Conservation (phyloP, 2,113 vertebrate species). For the Percopsis transmontana region DNA sequence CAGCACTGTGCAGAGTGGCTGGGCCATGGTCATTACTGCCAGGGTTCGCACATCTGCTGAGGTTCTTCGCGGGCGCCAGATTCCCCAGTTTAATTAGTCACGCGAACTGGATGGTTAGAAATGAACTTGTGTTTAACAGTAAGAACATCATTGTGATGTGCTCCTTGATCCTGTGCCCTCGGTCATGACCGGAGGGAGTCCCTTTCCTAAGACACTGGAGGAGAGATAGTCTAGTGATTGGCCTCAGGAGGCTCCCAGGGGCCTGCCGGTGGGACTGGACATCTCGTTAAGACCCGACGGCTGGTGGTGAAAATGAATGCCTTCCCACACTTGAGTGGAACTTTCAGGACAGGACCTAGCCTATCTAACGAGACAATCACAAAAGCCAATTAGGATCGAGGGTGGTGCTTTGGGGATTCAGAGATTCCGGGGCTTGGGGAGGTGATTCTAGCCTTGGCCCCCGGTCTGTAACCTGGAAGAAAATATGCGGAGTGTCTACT, state of each 20-base stretch:
- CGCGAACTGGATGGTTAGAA: slow-evolving; percentile 37
- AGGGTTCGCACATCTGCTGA: slow-evolving; percentile 37
- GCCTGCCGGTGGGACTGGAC: slow-evolving; percentile 57
- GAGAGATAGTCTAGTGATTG: slow-evolving; percentile 68
- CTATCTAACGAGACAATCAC: slow-evolving; percentile 79
- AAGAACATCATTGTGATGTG: slow-evolving; percentile 49
- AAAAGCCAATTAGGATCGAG: slow-evolving; percentile 78
- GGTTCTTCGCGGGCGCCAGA: slow-evolving; percentile 22
- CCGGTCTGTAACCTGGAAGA: slow-evolving; percentile 56
- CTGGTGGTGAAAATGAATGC: slow-evolving; percentile 68
- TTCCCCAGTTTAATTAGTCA: slow-evolving; percentile 62
- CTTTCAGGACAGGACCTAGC: slow-evolving; percentile 66
- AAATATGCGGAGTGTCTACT: slow-evolving; percentile 56
- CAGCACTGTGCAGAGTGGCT: slow-evolving; percentile 9
- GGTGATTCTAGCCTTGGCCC: slow-evolving; percentile 63
- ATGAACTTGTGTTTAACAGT: slow-evolving; percentile 60
- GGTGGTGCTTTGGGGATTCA: slow-evolving; percentile 68
- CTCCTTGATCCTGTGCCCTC: slow-evolving; percentile 58
- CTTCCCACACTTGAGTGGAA: slow-evolving; percentile 62
- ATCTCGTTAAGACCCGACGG: slow-evolving; percentile 73
- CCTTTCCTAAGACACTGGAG: slow-evolving; percentile 49
- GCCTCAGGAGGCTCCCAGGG: slow-evolving; percentile 69
- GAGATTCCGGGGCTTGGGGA: slow-evolving; percentile 62
- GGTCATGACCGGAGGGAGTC: slow-evolving; percentile 56
- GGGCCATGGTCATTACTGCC: slow-evolving; percentile 28